phyloP scores from a whole-genome alignment of 2,797 vertebrate genomes.

The Selene dorsalis region DNA sequence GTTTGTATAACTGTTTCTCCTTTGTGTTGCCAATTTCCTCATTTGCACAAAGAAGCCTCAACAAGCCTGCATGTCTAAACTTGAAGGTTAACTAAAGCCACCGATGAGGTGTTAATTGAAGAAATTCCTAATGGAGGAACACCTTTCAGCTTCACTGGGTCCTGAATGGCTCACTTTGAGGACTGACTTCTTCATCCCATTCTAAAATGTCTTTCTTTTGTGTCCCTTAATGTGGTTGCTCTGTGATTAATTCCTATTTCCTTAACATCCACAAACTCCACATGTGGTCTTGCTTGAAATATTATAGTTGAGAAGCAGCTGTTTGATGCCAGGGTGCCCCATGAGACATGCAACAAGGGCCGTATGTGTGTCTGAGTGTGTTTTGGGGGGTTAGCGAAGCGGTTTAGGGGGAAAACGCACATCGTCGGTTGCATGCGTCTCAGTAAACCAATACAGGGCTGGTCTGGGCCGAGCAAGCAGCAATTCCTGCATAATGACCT shows the following conservation, averaged over 20 bases:
- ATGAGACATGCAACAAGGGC: slow-evolving; percentile 55
- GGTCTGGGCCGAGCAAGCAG: slow-evolving; percentile 69
- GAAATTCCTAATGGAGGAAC: slow-evolving; percentile 53
- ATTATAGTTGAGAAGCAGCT: slow-evolving; percentile 66
- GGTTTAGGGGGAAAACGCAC: slow-evolving; percentile 52
- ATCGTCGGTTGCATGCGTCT: slow-evolving; percentile 48
- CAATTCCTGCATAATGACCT: slow-evolving; percentile 81
- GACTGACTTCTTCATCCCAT: slow-evolving; percentile 7
- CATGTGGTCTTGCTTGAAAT: slow-evolving; percentile 52
- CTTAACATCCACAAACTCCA: slow-evolving; percentile 15
- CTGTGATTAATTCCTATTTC: slow-evolving; percentile 1
- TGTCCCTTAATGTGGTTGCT: not conserved
- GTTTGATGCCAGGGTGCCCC: slow-evolving; percentile 61
- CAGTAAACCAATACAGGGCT: slow-evolving; percentile 63
- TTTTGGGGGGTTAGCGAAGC: slow-evolving; percentile 44
- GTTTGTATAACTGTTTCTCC: not conserved
- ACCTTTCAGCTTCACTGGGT: slow-evolving; percentile 43
- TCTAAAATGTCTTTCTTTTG: slow-evolving; percentile 8
- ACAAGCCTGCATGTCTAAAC: slow-evolving; percentile 50
- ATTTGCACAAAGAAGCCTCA: slow-evolving; percentile 8
- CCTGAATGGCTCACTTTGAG: slow-evolving; percentile 1
- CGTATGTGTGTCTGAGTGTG: slow-evolving; percentile 14
- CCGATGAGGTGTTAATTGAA: slow-evolving; percentile 72
- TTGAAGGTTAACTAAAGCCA: slow-evolving; percentile 39
- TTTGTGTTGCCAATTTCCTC: slow-evolving; percentile 1